Evolutionary conservation across 2,797 vertebrate species (phyloP), one percentile per base, ranked within the genome.

Genomic region (Sarcoramphus papa): DNA sequence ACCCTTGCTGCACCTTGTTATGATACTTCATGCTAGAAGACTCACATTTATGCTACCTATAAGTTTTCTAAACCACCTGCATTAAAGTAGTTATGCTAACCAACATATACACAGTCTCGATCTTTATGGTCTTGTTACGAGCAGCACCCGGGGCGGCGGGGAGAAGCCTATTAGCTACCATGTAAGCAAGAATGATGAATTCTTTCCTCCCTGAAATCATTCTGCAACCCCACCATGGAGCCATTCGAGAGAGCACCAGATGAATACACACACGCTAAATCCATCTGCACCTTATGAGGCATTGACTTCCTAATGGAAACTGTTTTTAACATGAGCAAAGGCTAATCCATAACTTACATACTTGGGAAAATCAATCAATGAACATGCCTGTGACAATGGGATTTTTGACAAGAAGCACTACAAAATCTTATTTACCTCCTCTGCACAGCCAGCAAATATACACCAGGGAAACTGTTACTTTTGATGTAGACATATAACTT

Each of bases 1-100:
- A 67, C 95, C 74, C n/a, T 91, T 78, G 31, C 74, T 97, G 82
- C 86, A 85, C 72, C 73, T 97, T 97, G 90, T 93, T 94, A 84
- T 88, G 90, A 79, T 73, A 74, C 67, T 85, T 91, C 80, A 64
- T 93, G 80, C 88, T 83, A 67, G 85, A 97, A 92, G 53, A 56
- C 45, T 50, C 56, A 43, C 23, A 5, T 85, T 97, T 95, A 93
- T 86, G 74, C 87, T 93, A 70, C 70, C 92, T 86, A 85, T 92
- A 75, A 82, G 79, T 92, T 97, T 96, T 82, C 35, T 35, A 73
- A 97, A 93, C 69, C 85, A 82, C 78, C 78, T 60, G 65, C 85
- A 63, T 82, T 87, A 81, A 33, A 75, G 76, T 53, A 72, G 89
- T 64, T 93, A 73, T 70, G 76, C 76, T 59, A 88, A 93, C 63